Base-by-base conservation (phyloP, 2,888 invertebrate genomes). In the Galeopsomyia nigrocyanea region DNA sequence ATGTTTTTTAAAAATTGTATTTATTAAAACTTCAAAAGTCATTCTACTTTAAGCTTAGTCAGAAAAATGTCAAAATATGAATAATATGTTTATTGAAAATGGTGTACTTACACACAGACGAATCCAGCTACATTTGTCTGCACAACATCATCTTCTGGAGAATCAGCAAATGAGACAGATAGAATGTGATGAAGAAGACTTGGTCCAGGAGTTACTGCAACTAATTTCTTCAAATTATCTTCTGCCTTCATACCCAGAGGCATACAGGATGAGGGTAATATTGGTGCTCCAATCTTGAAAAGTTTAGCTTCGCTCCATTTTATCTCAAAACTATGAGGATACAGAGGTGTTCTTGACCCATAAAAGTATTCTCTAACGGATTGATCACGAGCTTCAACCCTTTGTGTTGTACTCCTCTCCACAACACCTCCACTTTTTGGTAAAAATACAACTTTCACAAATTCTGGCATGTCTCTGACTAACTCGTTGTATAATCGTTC, bases 391-490 rank as follows among this genome's bases (percentile, higher is more conserved):
- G 90, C 86, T 83, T 97, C 96, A 0, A 89, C 89, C 56, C 97
- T 89, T 69, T 91, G 89, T 21, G 90, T 87, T 73, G 91, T 89
- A 70, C 92, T 94, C 19, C 97, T 88, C 84, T 97, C 97, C 0
- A 97, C 97, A 7, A 97, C 98, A 55, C 99, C 99, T 31, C 98
- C 98, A 84, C 98, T 98, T 87, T 99, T 99, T 0, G 97, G 97
- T 75, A 96, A 87, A 79, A 96, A 92, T 0, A 97, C 83, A 0
- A 99, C 95, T 88, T 96, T 95, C 10, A 98, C 97, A 87, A 95
- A 96, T 75, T 92, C 91, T 0, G 98, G 98, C 90, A 99, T 93
- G 86, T 99, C 99, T 60, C 96, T 88, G 68, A 95, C 93, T 60
- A 99, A 88, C 87, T 99, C 98, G 83, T 95, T 98, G 87, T 96